Base-by-base conservation (phyloP, 2,888 invertebrate species). In the Drosophila seclusa region DNA sequence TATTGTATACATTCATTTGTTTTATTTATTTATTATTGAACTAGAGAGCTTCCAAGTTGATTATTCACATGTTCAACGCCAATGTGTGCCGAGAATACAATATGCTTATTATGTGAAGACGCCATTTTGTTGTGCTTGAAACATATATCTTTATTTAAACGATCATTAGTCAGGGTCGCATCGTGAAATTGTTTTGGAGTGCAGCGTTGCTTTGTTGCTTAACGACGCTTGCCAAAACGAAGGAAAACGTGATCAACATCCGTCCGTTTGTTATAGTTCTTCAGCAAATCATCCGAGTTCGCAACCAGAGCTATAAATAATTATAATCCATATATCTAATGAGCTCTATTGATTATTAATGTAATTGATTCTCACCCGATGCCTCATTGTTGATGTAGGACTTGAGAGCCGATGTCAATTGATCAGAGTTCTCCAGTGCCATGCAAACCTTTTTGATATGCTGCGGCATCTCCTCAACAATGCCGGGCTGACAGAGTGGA, bases 211-310 rank as follows among this genome's bases (percentile, higher is more conserved):
- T 11, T 21, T 18, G 11, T 29, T 31, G 18, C 34, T 55, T 95
- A 96, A 94, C 96, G 96, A 92, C 96, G 95, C 92, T 96, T 95
- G 65, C 98, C 98, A 92, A 98, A 98, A 90, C 97, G 96, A 87
- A 98, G 95, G 94, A 98, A 98, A 65, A 97, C 97, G 93, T 98
- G 98, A 89, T 97, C 97, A 57, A 97, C 96, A 93, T 98, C 97
- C 91, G 97, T 97, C 74, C 97, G 95, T 93, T 97, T 97, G 77
- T 96, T 96, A 78, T 95, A 95, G 93, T 96, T 92, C 70, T 90
- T 89, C 57, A 92, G 69, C 38, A 92, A 75, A 71, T 93, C 93
- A 45, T 93, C 93, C 0, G 92, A 89, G 80, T 91, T 91, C 38
- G 92, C 90, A 58, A 93, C 89, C 57, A 93, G 73, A 49, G 92